Percentiles rank a stretch among this genome's conserved stretches.
Evolutionary conservation across 1,140 invertebrate genomes (phyloP).

Genomic region (Drosophila virilis): DNA sequence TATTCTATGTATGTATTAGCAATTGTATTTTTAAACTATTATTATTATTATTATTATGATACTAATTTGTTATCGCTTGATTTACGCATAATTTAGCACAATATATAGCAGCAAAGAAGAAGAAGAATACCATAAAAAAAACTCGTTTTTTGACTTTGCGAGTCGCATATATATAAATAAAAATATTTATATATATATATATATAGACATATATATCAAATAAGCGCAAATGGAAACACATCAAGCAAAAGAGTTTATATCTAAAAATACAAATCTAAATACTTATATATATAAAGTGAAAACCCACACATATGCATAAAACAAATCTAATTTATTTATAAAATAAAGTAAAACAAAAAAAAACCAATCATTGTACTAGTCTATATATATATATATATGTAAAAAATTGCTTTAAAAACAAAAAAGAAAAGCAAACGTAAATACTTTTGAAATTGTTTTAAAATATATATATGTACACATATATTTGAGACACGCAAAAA

Average conservation of each 20-base stretch:
- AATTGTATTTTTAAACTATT: conserved; percentile 64
- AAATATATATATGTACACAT: conserved; percentile 32
- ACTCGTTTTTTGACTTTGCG: conserved; percentile 18
- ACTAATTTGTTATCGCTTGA: conserved; percentile 72
- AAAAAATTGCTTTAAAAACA: conserved; percentile 20
- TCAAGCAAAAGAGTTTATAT: conserved; percentile 62
- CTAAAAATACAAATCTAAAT: conserved; percentile 45
- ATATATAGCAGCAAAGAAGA: conserved; percentile 34
- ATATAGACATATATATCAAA: conserved; percentile 55
- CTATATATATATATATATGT: conserved; percentile 47
- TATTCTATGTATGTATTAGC: conserved; percentile 79
- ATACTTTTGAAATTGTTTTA: conserved; percentile 47
- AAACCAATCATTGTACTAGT: conserved; percentile 63
- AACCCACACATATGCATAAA: conserved; percentile 54
- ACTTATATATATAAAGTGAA: conserved; percentile 37
- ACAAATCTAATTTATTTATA: conserved; percentile 67
- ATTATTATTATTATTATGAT: conserved; percentile 46
- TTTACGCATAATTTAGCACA: conserved; percentile 75
- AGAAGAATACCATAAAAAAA: conserved; percentile 19
- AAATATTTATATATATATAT: conserved; percentile 49
- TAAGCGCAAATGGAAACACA: conserved; percentile 73
- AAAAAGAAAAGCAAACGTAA: conserved; percentile 20
- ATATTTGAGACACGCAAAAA: conserved; percentile 31
- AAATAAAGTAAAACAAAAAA: conserved; percentile 57
- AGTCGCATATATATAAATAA: conserved; percentile 9